Base-by-base conservation (phyloP, 2,888 invertebrate species). In the Acleris holmiana region DNA sequence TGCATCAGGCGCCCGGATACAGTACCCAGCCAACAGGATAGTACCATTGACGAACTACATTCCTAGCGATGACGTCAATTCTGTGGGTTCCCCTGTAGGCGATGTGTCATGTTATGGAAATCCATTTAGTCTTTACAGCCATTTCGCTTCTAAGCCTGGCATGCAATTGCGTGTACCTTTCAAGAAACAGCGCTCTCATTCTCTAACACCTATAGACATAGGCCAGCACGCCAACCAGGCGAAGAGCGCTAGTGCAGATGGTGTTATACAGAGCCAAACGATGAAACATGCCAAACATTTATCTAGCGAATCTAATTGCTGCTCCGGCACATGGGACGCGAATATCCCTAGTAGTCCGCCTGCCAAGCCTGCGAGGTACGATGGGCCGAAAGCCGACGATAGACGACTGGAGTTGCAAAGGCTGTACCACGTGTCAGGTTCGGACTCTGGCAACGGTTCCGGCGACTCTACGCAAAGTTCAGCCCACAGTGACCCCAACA, bases 371-470 rank as follows among this genome's bases (percentile, higher is more conserved):
- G 93, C 94, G 19, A 80, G 89, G 66, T 86, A 87, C 68, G 94
- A 94, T 57, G 93, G 93, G 2, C 91, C 93, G 0, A 94, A 94
- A 72, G 86, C 92, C 23, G 93, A 94, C 54, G 94, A 94, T 54
- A 95, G 96, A 54, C 93, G 95, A 0, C 77, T 95, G 2, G 93
- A 96, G 69, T 88, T 95, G 25, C 95, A 95, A 61, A 91, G 94
- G 61, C 81, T 95, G 0, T 96, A 97, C 73, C 96, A 96, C 70
- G 96, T 96, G 0, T 97, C 97, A 29, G 97, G 97, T 0, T 97
- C 97, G 0, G 97, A 98, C 86, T 97, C 97, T 0, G 97, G 97
- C 0, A 97, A 97, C 77, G 97, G 97, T 0, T 97, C 97, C 0
- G 97, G 97, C 0, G 97, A 97, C 83, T 96, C 96, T 0, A 95